These are phyloP conservation scores for Trichogramma pretiosum DNA, from an alignment of 1,140 invertebrate species.

Conservation along the genomic window DNA sequence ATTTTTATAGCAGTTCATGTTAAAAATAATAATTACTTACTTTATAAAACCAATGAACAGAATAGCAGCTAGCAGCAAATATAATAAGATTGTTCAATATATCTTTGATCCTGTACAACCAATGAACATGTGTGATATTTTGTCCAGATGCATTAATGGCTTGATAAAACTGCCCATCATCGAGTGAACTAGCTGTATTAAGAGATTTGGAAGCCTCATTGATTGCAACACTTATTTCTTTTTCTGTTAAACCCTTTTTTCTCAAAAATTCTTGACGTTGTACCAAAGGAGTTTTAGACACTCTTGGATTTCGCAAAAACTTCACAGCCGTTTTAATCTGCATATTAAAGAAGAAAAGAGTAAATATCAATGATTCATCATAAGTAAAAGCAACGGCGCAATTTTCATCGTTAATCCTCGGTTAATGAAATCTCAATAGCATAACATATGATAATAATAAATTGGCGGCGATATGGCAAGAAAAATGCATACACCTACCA, in stretches of 20 bases:
- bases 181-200: conserved; percentile 31
- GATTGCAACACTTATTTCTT: no score
- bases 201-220: conserved; percentile 57
- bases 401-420: no score
- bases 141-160: conserved; percentile 33
- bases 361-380: no score
- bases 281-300: conserved; percentile 59
- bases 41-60: conserved; percentile 65
- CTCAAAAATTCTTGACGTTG: conserved; percentile 73
- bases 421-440: no score
- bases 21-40: conserved; percentile 34
- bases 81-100: conserved; percentile 58
- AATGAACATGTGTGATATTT: conserved; percentile 33
- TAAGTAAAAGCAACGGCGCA: conserved; percentile 5
- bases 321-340: conserved; percentile 77
- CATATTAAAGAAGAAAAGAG: conserved; percentile 28
- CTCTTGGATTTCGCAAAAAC: conserved; percentile 77
- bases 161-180: no score
- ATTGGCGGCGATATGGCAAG: no score
- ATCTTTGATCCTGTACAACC: conserved; percentile 54
- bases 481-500: conserved; percentile 25
- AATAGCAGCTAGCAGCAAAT: conserved; percentile 61
- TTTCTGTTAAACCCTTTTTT: conserved; percentile 70
- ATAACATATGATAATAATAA: conserved; percentile 7
- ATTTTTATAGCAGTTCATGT: no score